A percentile compares a stretch with the other conserved stretches of the same genome.
Conservation (phyloP, 2,888 invertebrate species). For the Choreutis nemorana region DNA sequence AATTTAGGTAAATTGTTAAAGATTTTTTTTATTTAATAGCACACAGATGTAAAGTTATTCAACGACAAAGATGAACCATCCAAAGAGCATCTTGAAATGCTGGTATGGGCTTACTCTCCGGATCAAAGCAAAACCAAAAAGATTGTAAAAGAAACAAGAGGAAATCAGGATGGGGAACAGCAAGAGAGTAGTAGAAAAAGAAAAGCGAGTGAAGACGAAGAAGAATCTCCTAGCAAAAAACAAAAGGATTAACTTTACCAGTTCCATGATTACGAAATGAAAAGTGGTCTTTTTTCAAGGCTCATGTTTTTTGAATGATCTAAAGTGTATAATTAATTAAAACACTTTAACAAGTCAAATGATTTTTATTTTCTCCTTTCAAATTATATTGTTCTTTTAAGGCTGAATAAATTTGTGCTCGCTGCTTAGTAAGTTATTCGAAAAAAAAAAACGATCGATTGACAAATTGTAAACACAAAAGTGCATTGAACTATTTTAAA, state of each 20-base stretch:
- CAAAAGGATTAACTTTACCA: constrained; percentile 24
- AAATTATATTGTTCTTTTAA: too few species aligned
- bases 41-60: constrained; percentile 69
- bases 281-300: too few species aligned
- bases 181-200: constrained; percentile 22
- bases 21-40: constrained; percentile 22
- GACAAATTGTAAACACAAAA: constrained; percentile 45
- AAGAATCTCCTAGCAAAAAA: constrained; percentile 35
- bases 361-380: not conserved
- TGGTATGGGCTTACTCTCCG: constrained; percentile 81
- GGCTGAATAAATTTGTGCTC: too few species aligned
- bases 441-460: too few species aligned
- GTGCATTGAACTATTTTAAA: constrained; percentile 43
- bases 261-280: too few species aligned
- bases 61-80: constrained; percentile 73
- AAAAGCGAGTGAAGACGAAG: constrained; percentile 32
- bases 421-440: too few species aligned
- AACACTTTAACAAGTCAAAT: too few species aligned
- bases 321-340: too few species aligned
- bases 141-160: constrained; percentile 31
- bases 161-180: constrained; percentile 15
- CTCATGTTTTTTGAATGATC: too few species aligned
- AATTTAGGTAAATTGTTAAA: too few species aligned
- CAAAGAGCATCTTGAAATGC: constrained; percentile 70
- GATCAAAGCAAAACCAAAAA: constrained; percentile 74